A percentile compares a stretch with the other conserved stretches of the same genome.
These are phyloP conservation scores for Epinotia brunnichana DNA, from an alignment of 2,888 invertebrate genomes.

Conservation along the genomic window DNA sequence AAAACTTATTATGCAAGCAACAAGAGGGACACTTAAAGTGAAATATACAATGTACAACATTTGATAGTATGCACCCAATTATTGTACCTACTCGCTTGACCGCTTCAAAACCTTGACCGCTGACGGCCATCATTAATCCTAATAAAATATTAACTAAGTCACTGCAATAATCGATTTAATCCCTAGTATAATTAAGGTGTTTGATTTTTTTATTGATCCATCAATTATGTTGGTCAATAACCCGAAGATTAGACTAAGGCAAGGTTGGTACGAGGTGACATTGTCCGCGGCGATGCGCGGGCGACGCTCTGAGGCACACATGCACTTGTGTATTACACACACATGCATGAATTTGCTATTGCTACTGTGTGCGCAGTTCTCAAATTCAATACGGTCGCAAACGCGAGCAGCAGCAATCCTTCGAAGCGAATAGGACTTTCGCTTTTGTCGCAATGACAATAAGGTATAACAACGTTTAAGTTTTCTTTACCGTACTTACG, in stretches of 20 bases:
- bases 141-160: slow-evolving; percentile 34
- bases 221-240: slow-evolving; percentile 62
- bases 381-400: not conserved
- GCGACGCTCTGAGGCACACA: slow-evolving; percentile 51
- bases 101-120: slow-evolving; percentile 24
- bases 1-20: not conserved
- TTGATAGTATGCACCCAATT: not conserved
- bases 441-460: no score
- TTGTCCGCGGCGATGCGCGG: slow-evolving; percentile 63
- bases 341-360: slow-evolving; percentile 22
- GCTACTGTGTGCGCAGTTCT: not conserved
- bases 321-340: slow-evolving; percentile 35
- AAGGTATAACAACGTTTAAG: not conserved
- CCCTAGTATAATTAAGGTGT: slow-evolving; percentile 23
- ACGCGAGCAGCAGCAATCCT: not conserved
- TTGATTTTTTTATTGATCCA: slow-evolving; percentile 48
- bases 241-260: slow-evolving; percentile 63
- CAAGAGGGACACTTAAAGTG: no score
- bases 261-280: slow-evolving; percentile 71
- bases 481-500: not conserved
- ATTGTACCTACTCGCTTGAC: not conserved
- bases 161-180: slow-evolving; percentile 33
- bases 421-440: not conserved
- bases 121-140: slow-evolving; percentile 10
- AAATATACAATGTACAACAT: not conserved